These are phyloP conservation scores for Theristicus caerulescens DNA, from an alignment of 2,113 vertebrate species.

Conservation along the genomic window DNA sequence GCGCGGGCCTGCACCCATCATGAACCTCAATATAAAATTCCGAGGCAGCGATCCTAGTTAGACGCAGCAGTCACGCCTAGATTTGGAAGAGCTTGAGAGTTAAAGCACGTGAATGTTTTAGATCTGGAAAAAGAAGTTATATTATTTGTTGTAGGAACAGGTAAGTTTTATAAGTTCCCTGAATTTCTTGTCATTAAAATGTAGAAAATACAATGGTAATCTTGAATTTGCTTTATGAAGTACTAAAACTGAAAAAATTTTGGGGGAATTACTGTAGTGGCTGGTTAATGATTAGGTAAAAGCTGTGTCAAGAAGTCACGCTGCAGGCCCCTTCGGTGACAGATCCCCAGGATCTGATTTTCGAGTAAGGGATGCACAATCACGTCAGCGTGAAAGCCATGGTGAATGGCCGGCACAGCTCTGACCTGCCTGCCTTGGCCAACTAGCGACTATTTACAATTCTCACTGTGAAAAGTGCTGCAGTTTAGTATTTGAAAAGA, in stretches of 20 bases:
- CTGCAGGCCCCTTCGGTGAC: not conserved
- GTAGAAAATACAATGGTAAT: not conserved
- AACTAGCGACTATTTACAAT: not conserved
- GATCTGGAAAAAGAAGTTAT: not conserved
- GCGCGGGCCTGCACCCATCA: not conserved
- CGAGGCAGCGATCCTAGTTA: rapidly evolving
- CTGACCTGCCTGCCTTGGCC: not conserved
- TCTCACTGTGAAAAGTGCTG: not conserved
- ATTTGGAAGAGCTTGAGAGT: not conserved
- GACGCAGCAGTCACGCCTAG: not conserved
- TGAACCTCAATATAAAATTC: rapidly evolving
- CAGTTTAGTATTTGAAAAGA: not conserved
- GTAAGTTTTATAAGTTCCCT: not conserved
- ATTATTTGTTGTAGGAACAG: not conserved
- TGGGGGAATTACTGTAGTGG: rapidly evolving
- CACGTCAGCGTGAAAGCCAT: rapidly evolving
- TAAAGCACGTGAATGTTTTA: rapidly evolving
- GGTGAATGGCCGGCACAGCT: not conserved
- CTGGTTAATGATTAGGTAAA: not conserved
- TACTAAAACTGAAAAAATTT: not conserved
- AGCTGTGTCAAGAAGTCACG: not conserved
- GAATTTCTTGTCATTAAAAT: not conserved
- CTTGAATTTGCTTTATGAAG: not conserved
- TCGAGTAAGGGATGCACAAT: not conserved
- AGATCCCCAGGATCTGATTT: not conserved